A percentile compares a stretch with the other conserved stretches of the same genome.
Conservation (phyloP, 1,140 invertebrate species). For the Microvelia longipes region DNA sequence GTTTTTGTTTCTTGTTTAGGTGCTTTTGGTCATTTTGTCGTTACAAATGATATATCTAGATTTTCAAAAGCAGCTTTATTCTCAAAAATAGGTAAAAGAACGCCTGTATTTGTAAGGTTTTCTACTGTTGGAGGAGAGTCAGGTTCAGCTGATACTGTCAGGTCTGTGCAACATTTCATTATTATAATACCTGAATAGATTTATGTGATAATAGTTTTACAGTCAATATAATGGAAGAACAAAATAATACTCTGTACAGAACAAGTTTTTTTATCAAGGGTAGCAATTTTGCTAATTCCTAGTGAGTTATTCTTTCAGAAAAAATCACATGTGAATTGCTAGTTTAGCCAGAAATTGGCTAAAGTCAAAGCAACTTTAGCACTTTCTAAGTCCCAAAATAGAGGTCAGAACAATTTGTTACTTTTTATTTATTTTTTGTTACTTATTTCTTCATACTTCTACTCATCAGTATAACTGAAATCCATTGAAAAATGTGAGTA, state of each 20-base stretch:
- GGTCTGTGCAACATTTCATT: constrained; percentile 31
- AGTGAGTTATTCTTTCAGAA: no score
- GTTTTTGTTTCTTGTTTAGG: constrained; percentile 3
- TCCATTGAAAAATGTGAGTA: no score
- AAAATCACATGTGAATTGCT: no score
- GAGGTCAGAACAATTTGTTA: no score
- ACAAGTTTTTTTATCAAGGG: not conserved
- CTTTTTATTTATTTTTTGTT: no score
- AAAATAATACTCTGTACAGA: not conserved
- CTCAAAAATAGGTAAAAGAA: constrained; percentile 63
- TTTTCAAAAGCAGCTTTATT: constrained; percentile 73
- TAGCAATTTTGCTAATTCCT: not conserved
- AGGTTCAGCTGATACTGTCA: constrained; percentile 72
- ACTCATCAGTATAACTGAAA: no score
- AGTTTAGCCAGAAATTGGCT: no score
- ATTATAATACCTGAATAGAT: not conserved
- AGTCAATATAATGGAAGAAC: not conserved
- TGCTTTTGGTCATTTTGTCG: constrained; percentile 25
- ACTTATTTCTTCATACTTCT: no score
- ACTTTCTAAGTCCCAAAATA: no score
- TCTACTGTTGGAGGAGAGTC: constrained; percentile 78
- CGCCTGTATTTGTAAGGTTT: constrained; percentile 62
- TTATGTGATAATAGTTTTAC: not conserved
- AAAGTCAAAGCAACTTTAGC: no score
- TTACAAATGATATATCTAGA: constrained; percentile 74